phyloP scores from a whole-genome alignment of 2,888 invertebrate species.

The Tridacna gigas region DNA sequence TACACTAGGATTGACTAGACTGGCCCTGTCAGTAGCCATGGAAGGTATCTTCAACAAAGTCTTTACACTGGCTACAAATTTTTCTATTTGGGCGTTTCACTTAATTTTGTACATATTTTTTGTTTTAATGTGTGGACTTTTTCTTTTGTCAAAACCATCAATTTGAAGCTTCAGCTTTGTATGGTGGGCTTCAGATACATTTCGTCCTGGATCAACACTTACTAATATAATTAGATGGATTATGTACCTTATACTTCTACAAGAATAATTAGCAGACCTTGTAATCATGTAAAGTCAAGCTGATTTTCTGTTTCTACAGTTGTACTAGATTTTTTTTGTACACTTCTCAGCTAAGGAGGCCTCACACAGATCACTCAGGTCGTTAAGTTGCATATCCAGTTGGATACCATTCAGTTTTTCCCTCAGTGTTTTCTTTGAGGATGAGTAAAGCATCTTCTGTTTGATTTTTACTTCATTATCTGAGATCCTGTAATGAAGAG shows the following conservation, averaged over 20 bases:
- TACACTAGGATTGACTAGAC: too few species aligned
- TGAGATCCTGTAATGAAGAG: conserved; percentile 89
- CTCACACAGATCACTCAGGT: conserved; percentile 90
- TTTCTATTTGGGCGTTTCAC: too few species aligned
- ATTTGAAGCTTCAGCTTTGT: too few species aligned
- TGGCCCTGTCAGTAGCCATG: too few species aligned
- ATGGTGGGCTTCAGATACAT: too few species aligned
- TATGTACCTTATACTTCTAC: background rate
- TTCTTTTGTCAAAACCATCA: too few species aligned
- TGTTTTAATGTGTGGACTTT: too few species aligned
- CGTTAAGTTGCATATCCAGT: conserved; percentile 98
- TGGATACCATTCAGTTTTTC: conserved; percentile 98
- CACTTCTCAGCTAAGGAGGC: conserved; percentile 77
- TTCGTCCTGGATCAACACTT: too few species aligned
- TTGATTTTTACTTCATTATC: conserved; percentile 95
- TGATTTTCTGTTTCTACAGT: background rate
- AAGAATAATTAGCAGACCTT: background rate
- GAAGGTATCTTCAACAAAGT: too few species aligned
- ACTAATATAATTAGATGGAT: too few species aligned
- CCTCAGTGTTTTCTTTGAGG: conserved; percentile 99
- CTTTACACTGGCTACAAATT: too few species aligned
- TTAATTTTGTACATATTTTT: too few species aligned
- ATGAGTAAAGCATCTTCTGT: conserved; percentile 92
- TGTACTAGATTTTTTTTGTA: background rate
- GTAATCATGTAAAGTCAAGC: background rate